A percentile compares a stretch with the other conserved stretches of the same genome.
phyloP scores from a whole-genome alignment of 2,113 vertebrate species.

The Struthio camelus region DNA sequence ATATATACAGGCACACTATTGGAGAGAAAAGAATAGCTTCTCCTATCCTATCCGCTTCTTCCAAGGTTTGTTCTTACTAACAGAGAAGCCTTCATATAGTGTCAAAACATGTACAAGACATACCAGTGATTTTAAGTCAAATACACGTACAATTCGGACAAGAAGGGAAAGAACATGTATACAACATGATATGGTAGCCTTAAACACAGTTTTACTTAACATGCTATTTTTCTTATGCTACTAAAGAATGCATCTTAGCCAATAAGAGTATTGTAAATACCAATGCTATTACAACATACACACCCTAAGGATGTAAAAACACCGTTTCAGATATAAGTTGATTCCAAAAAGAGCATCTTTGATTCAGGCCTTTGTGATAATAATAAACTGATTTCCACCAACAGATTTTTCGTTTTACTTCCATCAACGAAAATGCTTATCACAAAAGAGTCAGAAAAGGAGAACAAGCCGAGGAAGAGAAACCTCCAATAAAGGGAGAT shows the following conservation, averaged over 20 bases:
- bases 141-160: neutral
- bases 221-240: neutral
- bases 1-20: neutral
- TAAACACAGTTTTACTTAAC: neutral
- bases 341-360: neutral
- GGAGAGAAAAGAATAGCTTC: neutral
- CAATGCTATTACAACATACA: neutral
- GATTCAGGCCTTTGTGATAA: neutral
- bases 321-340: neutral
- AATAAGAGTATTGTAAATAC: neutral
- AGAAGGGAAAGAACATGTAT: neutral
- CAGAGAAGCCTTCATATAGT: neutral
- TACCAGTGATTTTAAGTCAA: neutral
- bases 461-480: neutral
- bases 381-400: neutral
- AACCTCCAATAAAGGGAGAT: neutral
- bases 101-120: neutral
- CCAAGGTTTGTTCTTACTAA: neutral
- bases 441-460: neutral
- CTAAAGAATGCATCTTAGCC: neutral
- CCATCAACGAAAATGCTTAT: neutral
- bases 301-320: neutral
- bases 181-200: neutral
- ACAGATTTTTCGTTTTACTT: neutral
- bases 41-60: neutral